These are phyloP conservation scores for Oithona nana DNA, from an alignment of 2,888 invertebrate species.

Conservation along the genomic window DNA sequence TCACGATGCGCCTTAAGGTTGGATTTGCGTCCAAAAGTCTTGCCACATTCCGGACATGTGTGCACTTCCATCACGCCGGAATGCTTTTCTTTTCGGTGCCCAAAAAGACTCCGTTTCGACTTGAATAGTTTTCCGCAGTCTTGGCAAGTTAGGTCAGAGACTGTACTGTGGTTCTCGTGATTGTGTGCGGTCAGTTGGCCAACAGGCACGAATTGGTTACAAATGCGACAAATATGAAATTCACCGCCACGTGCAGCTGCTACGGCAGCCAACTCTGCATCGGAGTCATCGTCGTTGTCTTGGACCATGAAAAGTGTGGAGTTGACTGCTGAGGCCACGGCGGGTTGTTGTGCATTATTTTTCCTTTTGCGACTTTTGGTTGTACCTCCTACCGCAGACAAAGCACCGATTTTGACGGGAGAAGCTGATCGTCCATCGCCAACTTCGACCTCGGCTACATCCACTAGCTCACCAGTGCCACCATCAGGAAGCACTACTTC, in stretches of 20 bases:
- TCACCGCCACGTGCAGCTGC: constrained; percentile 3
- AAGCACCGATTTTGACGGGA: constrained; percentile 2
- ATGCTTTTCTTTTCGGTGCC: constrained; percentile 16
- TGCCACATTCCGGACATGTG: constrained; percentile 14
- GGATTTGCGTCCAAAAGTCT: constrained; percentile 11
- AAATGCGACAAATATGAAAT: constrained; percentile 8
- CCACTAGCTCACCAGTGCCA: not conserved
- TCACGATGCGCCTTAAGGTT: constrained; percentile 17
- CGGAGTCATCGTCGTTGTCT: not conserved
- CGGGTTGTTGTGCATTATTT: not conserved
- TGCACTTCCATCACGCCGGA: constrained; percentile 8
- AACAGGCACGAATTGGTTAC: constrained; percentile 12
- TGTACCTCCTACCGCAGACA: not conserved
- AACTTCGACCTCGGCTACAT: constrained; percentile 12
- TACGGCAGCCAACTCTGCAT: not conserved
- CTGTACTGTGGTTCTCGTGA: not conserved
- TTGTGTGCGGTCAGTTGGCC: not conserved
- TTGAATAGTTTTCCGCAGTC: constrained; percentile 17
- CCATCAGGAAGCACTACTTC: constrained; percentile 15
- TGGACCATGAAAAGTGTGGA: not conserved
- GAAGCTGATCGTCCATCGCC: not conserved
- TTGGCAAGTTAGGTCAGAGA: constrained; percentile 10
- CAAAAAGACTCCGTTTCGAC: constrained; percentile 14
- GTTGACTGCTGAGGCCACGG: not conserved
- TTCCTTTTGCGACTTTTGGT: not conserved